These are phyloP conservation scores for Parazoanthus darwini DNA, from an alignment of 92 coral and sea anemone species.

Conservation along the genomic window DNA sequence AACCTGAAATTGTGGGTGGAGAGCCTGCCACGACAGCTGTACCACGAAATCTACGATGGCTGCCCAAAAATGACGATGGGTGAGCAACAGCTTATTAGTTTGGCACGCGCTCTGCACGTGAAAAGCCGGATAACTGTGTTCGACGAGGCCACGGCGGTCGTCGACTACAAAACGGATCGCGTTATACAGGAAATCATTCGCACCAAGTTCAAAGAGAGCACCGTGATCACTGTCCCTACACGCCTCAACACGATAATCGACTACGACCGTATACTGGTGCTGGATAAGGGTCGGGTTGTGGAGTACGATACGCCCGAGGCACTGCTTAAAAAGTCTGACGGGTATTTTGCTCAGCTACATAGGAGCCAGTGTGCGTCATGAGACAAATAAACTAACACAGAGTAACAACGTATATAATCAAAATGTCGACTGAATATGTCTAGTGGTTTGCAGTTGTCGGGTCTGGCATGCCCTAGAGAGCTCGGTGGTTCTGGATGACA, in stretches of 20 bases:
- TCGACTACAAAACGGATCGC: conserved; percentile 89
- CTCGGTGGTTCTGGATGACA: neutral
- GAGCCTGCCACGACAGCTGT: conserved; percentile 76
- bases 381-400: neutral
- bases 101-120: conserved; percentile 73
- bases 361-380: conserved; percentile 68
- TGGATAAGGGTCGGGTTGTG: conserved; percentile 78
- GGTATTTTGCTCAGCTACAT: conserved; percentile 80
- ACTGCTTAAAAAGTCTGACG: conserved; percentile 65
- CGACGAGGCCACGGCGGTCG: conserved; percentile 82
- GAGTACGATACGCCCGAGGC: conserved; percentile 85
- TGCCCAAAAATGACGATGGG: conserved; percentile 56
- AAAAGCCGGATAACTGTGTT: conserved; percentile 72
- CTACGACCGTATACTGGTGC: conserved; percentile 83
- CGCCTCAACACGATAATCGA: conserved; percentile 82
- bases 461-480: neutral
- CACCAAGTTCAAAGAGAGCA: conserved; percentile 64
- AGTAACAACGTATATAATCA: neutral
- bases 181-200: conserved; percentile 84
- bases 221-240: conserved; percentile 72
- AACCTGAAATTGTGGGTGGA: conserved; percentile 78
- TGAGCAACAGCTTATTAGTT: conserved; percentile 69
- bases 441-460: neutral
- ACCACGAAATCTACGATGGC: conserved; percentile 78
- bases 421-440: neutral